Conservation (phyloP, 2,797 vertebrate genomes). For the Cynopterus sphinx region DNA sequence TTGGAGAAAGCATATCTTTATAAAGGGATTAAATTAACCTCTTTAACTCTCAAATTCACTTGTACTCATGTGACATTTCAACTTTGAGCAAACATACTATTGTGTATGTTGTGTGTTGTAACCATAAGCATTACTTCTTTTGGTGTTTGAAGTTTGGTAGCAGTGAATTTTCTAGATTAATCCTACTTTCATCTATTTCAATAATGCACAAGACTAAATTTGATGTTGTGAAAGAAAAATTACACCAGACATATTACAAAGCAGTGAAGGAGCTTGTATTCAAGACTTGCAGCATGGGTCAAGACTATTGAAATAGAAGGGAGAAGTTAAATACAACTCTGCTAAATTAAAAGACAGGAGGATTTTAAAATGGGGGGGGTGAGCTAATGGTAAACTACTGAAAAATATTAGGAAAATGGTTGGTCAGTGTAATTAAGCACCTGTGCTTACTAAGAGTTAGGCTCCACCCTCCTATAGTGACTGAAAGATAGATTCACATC, state of each 20-base stretch:
- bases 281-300: background rate
- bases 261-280: background rate
- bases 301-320: background rate
- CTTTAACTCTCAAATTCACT: background rate
- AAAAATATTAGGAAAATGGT: background rate
- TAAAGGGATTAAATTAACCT: background rate
- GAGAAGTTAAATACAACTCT: background rate
- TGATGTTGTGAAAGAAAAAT: conserved; percentile 1
- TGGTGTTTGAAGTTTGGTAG: background rate
- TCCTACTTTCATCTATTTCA: background rate
- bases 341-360: background rate
- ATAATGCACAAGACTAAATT: background rate
- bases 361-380: background rate
- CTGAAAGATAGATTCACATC: background rate
- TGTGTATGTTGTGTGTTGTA: background rate
- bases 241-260: background rate
- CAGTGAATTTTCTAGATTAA: background rate
- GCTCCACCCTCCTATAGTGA: background rate
- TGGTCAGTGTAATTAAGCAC: background rate
- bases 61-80: background rate
- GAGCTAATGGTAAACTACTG: background rate
- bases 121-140: background rate
- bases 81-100: background rate
- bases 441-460: background rate
- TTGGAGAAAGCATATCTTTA: background rate